Evolutionary conservation across 1,140 invertebrate species (phyloP), one percentile per base, ranked within the genome.

Genomic region (Ips typographus): DNA sequence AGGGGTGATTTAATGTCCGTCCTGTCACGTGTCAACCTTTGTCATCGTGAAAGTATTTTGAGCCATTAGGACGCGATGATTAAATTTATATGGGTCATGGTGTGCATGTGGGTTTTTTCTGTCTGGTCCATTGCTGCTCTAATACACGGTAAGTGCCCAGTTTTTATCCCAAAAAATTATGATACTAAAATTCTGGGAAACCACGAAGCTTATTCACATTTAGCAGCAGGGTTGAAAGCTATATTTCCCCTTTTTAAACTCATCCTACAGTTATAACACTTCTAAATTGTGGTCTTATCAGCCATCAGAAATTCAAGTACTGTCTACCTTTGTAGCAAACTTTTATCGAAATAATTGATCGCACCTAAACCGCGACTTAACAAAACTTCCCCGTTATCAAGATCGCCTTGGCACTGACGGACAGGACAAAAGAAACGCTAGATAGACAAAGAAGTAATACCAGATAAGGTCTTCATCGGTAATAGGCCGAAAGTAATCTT

Each of bases 391-490:
- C 57, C 38, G 40, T 58, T 22, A 68, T 68, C 65, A 68, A 68
- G 65, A 68, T 68, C 40, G 55, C 65, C 65, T 68, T 68, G 65
- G 38, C 56, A 60, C 39, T 62, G 66, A 68, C 40, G 39, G 66
- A 68, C 66, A 68, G 59, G 51, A 68, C 66, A 68, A 68, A 68
- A 62, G 66, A 62, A 68, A 62, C 22, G 22, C 40, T 38, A 61
- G 57, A 53, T 52, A 68, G 47, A 68, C 65, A 68, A 68, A 60
- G 53, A 67, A 67, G 59, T n/a, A 60, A 60, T 8, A 44, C 42
- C 44, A 59, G 65, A 68, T 61, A 68, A 62, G 37, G 58, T 42
- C 40, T 6, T 7, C 41, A 44, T 59, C 59, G 58, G 58, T 68
- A 68, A 68, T 68, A 59, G 66, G 58, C 66, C 37, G 58, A 40